Conservation (phyloP, 2,113 vertebrate species). For the Carlito syrichta region DNA sequence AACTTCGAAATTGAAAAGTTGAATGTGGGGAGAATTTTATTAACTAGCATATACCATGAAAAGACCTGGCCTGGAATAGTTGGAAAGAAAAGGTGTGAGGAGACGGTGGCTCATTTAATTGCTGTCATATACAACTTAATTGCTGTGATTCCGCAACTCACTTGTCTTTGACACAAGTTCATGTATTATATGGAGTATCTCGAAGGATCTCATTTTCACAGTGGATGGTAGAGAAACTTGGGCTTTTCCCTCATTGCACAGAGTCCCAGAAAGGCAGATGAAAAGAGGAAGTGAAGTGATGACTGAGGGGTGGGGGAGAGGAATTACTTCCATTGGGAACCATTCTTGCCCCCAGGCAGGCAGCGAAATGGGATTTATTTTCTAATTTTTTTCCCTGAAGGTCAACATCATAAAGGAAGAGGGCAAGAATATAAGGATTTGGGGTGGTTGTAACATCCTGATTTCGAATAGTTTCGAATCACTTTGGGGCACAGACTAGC, state of each 20-base stretch:
- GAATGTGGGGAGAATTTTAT: constrained; percentile 11
- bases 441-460: background rate
- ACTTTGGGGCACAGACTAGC: background rate
- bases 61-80: background rate
- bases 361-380: background rate
- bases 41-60: background rate
- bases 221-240: background rate
- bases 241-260: background rate
- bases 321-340: background rate
- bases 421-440: background rate
- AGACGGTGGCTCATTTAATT: background rate
- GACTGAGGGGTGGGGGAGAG: background rate
- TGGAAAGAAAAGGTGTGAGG: background rate
- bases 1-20: background rate
- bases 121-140: background rate
- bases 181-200: background rate
- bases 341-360: background rate
- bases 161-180: background rate
- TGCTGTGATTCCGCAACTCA: background rate
- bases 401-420: constrained; percentile 5
- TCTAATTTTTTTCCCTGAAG: background rate
- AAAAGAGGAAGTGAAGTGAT: background rate
- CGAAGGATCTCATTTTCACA: background rate
- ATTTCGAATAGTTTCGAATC: background rate
- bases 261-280: background rate